These are phyloP conservation scores for Sinocyclocheilus grahami DNA, from an alignment of 2,113 vertebrate genomes.

Conservation along the genomic window DNA sequence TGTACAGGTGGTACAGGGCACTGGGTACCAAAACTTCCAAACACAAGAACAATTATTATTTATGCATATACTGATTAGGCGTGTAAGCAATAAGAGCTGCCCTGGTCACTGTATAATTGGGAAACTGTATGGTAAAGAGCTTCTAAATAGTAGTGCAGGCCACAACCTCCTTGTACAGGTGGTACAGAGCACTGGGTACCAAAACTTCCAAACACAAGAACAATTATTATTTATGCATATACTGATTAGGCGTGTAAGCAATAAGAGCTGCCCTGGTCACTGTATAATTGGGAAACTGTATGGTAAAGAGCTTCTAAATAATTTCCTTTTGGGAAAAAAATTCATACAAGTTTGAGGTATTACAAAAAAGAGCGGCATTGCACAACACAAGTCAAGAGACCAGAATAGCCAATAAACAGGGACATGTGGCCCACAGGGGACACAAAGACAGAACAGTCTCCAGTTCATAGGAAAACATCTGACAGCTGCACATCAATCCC, in stretches of 20 bases:
- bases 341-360: neutral
- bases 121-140: neutral
- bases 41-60: too few species aligned
- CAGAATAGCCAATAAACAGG: neutral
- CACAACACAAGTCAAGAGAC: constrained; percentile 1
- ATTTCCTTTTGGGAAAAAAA: neutral
- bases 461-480: constrained; percentile 14
- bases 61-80: too few species aligned
- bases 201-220: too few species aligned
- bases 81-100: too few species aligned
- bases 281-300: neutral
- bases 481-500: constrained; percentile 38
- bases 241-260: too few species aligned
- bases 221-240: too few species aligned
- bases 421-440: neutral
- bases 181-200: too few species aligned
- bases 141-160: neutral
- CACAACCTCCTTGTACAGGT: too few species aligned
- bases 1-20: too few species aligned
- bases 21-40: too few species aligned
- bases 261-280: too few species aligned
- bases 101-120: too few species aligned
- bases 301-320: neutral
- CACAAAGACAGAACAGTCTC: constrained; percentile 12
- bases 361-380: neutral